Percentiles rank a stretch among this genome's conserved stretches.
Evolutionary conservation across 2,797 vertebrate species (phyloP).

Genomic region (Neomorphus geoffroyi): DNA sequence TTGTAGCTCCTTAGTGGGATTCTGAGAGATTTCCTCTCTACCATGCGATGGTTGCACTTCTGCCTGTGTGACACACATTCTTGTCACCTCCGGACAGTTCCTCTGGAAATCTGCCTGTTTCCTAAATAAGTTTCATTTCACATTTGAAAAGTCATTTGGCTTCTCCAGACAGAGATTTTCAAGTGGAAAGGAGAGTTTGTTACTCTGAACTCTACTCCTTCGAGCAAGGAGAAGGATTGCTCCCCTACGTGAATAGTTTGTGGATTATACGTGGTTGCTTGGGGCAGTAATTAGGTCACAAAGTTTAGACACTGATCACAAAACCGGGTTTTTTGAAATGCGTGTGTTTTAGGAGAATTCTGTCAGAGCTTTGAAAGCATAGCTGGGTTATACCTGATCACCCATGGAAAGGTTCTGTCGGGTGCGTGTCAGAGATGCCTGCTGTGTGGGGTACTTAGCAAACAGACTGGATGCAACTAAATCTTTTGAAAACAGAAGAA

Average conservation of each 20-base stretch:
- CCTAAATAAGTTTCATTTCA: constrained; percentile 46
- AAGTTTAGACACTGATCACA: background rate
- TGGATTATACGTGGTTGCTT: background rate
- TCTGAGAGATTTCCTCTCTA: background rate
- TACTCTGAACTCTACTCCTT: background rate
- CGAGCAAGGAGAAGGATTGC: background rate
- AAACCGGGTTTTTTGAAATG: background rate
- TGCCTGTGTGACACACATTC: background rate
- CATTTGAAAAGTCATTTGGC: background rate
- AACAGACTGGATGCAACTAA: background rate
- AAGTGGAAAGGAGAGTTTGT: background rate
- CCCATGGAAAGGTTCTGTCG: background rate
- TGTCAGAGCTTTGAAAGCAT: background rate
- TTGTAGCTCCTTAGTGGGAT: background rate
- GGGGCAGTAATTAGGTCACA: background rate
- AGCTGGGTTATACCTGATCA: background rate
- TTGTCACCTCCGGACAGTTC: constrained; percentile 1
- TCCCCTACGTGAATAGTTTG: fast-evolving
- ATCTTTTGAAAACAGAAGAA: background rate
- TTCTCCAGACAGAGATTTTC: background rate
- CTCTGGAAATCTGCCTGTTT: constrained; percentile 21
- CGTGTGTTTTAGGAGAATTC: background rate
- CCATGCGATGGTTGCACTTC: background rate
- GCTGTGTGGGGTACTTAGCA: background rate
- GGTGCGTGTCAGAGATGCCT: background rate